Evolutionary conservation across 2,113 vertebrate species (phyloP).

Genomic region (Ivindomyrus marchei): DNA sequence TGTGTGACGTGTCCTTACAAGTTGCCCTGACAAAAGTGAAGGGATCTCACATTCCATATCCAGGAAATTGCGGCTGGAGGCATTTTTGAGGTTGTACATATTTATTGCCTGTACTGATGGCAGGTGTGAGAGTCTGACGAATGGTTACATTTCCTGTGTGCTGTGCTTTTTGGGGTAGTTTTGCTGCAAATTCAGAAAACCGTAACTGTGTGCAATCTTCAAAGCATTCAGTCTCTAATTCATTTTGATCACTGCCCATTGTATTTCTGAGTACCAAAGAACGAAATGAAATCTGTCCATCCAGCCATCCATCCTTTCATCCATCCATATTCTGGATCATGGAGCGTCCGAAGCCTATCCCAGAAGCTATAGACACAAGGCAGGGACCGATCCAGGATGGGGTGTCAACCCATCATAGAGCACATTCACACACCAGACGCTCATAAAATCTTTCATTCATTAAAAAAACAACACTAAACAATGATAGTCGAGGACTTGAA

Average conservation of each 20-base stretch:
- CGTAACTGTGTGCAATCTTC: neutral
- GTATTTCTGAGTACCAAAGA: neutral
- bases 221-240: neutral
- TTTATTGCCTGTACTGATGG: neutral
- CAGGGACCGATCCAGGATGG: too few species aligned
- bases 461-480: neutral
- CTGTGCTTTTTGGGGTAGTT: neutral
- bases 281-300: neutral
- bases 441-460: neutral
- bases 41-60: neutral
- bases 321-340: too few species aligned
- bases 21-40: neutral
- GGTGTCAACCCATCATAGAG: too few species aligned
- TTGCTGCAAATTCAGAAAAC: neutral
- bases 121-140: neutral
- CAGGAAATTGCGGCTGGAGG: neutral
- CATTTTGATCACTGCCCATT: neutral
- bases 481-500: neutral
- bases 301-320: too few species aligned
- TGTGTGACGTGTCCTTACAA: neutral
- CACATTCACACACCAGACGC: too few species aligned
- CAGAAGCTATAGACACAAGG: too few species aligned
- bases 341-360: too few species aligned
- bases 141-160: neutral
- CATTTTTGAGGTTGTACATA: neutral